These are phyloP conservation scores for Parasteatoda tepidariorum DNA, from an alignment of 1,140 invertebrate genomes.

Conservation along the genomic window DNA sequence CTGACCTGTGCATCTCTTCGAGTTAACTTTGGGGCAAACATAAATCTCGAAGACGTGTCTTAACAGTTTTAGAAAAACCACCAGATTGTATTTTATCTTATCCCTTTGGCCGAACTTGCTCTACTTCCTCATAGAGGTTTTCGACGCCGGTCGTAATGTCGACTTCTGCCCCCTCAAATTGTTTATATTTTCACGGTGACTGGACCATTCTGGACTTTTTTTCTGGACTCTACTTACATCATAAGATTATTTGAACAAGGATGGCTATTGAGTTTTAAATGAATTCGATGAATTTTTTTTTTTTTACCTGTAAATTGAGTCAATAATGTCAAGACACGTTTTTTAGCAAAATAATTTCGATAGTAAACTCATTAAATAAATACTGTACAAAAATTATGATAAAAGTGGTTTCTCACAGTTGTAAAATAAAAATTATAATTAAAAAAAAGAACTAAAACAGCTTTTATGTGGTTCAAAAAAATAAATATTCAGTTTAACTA, in stretches of 20 bases:
- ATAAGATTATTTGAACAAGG: not conserved
- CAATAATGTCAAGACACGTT: too few relatives aligned
- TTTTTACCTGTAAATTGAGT: not conserved
- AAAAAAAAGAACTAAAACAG: too few relatives aligned
- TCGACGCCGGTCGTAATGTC: not conserved
- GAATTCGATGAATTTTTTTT: not conserved
- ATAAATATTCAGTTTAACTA: too few relatives aligned
- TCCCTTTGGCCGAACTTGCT: constrained; percentile 52
- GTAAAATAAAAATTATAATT: too few relatives aligned
- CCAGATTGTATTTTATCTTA: not conserved
- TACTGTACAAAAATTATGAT: too few relatives aligned
- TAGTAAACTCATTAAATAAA: too few relatives aligned
- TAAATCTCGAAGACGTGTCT: not conserved
- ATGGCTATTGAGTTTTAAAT: not conserved
- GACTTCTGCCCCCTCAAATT: constrained; percentile 9
- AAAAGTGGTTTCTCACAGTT: too few relatives aligned
- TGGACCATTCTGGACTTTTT: not conserved
- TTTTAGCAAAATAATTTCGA: too few relatives aligned
- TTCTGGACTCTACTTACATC: not conserved
- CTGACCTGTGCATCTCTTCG: constrained; percentile 20
- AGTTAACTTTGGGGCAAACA: not conserved
- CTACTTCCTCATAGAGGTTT: constrained; percentile 37
- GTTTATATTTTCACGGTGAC: constrained; percentile 22
- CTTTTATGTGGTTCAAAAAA: too few relatives aligned
- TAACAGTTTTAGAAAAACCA: not conserved